phyloP scores from a whole-genome alignment of 2,888 invertebrate species.

The Drosophila mimetica region DNA sequence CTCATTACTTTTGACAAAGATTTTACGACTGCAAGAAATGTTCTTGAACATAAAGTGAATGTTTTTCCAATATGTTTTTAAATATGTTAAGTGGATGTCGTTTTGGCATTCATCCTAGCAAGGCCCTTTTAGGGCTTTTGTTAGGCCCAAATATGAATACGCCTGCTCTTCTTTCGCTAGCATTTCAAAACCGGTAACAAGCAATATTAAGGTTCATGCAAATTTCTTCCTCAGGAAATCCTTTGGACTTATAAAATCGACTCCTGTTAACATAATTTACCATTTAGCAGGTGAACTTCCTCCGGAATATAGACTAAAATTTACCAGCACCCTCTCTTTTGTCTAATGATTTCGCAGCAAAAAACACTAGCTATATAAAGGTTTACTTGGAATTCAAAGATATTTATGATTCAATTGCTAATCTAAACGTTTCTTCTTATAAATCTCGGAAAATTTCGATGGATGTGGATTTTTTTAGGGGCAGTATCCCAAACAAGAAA shows the following conservation, averaged over 20 bases:
- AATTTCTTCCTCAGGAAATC: not conserved
- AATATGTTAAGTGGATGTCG: not conserved
- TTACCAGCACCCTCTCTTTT: too few relatives aligned
- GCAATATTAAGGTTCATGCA: not conserved
- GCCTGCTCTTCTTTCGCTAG: not conserved
- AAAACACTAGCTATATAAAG: not conserved
- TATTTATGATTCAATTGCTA: conserved; percentile 2
- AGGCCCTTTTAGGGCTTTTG: not conserved
- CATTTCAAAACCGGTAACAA: not conserved
- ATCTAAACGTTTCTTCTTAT: not conserved
- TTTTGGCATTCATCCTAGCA: conserved; percentile 2
- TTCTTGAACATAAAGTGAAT: conserved; percentile 2
- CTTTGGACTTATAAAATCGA: not conserved
- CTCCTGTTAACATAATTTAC: not conserved
- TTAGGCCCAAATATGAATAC: not conserved
- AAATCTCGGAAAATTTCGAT: not conserved
- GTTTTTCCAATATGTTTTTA: conserved; percentile 1
- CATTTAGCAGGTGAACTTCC: not conserved
- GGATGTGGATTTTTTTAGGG: not conserved
- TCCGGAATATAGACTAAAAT: too few relatives aligned
- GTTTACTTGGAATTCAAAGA: conserved; percentile 1
- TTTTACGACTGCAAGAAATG: not conserved
- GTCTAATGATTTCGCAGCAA: not conserved
- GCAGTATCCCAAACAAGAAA: conserved; percentile 2
- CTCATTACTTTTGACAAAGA: not conserved